Base-by-base conservation (phyloP, 2,888 invertebrate species). In the Torymus aiolomorphi region DNA sequence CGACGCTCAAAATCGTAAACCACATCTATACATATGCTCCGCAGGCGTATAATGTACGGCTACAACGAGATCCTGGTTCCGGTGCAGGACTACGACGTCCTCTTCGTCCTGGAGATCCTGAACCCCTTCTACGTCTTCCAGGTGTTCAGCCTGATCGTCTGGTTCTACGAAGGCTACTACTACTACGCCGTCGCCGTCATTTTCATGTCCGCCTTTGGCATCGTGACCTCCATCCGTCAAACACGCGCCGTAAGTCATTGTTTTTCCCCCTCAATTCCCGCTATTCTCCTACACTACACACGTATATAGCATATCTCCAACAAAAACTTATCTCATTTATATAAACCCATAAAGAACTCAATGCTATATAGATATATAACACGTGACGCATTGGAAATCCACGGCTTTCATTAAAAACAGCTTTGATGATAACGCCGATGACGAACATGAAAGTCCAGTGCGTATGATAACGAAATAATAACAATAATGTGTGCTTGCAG, bases 101-200 rank as follows among this genome's bases (percentile, higher is more conserved):
- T 96, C 76, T 93, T 95, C 83, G 89, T 94, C 31, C 92, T 94
- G 81, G 95, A 97, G 93, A 94, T 96, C 52, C 93, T 97, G 88
- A 96, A 96, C 91, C 97, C 97, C 0, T 97, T 97, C 91, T 97
- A 97, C 90, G 92, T 97, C 76, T 97, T 97, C 90, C 97, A 97
- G 95, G 92, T 95, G 3, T 95, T 95, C 89, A 96, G 96, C 52
- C 93, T 97, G 14, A 92, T 93, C 56, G 92, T 98, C 12, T 98
- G 98, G 98, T 93, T 94, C 70, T 90, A 94, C 82, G 97, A 98
- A 88, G 93, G 95, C 82, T 98, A 98, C 89, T 93, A 94, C 85
- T 95, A 95, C 87, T 98, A 98, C 91, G 97, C 97, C 2, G 91
- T 92, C 8, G 97, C 97, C 86, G 96, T 98, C 83, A 92, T 97